Conservation (phyloP, 2,113 vertebrate species). For the Pagrus major region DNA sequence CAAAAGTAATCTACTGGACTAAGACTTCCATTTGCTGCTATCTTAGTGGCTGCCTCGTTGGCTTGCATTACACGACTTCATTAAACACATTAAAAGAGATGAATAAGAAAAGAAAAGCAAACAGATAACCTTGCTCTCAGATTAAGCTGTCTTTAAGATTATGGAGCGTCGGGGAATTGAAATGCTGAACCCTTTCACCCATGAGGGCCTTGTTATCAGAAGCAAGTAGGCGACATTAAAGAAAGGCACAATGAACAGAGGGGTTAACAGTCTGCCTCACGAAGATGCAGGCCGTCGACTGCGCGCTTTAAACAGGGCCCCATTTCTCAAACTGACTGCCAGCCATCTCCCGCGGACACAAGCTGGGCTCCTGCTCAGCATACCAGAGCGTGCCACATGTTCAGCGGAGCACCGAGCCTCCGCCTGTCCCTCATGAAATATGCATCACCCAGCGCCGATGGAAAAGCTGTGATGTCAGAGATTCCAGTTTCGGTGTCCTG, state of each 20-base stretch:
- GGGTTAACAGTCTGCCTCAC: conserved; percentile 53
- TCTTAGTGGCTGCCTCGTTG: conserved; percentile 12
- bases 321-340: conserved; percentile 41
- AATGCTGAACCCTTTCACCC: conserved; percentile 18
- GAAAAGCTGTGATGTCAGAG: conserved; percentile 82
- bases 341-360: conserved; percentile 45
- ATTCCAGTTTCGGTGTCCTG: conserved; percentile 73
- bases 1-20: neutral
- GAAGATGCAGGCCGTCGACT: conserved; percentile 18
- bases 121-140: conserved; percentile 20
- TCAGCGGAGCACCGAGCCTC: conserved; percentile 62
- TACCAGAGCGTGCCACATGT: conserved; percentile 69
- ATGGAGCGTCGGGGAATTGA: conserved; percentile 21
- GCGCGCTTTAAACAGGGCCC: conserved; percentile 22
- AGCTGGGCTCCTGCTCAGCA: conserved; percentile 41
- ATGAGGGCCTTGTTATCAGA: conserved; percentile 31
- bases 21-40: neutral
- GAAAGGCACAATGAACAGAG: conserved; percentile 22
- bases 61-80: conserved; percentile 19
- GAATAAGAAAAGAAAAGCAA: conserved; percentile 6
- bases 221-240: neutral
- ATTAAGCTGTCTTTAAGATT: conserved; percentile 12
- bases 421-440: conserved; percentile 78
- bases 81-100: conserved; percentile 41
- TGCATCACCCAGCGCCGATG: conserved; percentile 60